phyloP scores from a whole-genome alignment of 2,797 vertebrate species.

The Neosilurus mollespiculum region DNA sequence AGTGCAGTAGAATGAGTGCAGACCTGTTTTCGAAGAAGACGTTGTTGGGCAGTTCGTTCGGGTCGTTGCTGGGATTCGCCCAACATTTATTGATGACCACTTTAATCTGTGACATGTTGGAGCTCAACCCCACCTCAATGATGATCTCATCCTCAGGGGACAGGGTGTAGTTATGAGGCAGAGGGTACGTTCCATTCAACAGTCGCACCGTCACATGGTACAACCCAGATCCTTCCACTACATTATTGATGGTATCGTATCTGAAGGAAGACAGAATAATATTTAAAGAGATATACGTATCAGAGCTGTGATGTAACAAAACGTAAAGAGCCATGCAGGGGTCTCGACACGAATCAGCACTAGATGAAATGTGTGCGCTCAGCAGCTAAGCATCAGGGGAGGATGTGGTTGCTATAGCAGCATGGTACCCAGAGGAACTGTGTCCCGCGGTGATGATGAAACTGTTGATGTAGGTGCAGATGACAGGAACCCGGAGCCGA shows the following conservation, averaged over 20 bases:
- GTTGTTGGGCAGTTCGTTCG: constrained; percentile 45
- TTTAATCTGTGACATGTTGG: constrained; percentile 74
- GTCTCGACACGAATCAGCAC: neutral
- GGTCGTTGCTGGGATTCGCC: constrained; percentile 78
- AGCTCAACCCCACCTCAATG: constrained; percentile 81
- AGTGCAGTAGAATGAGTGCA: neutral
- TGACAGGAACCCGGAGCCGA: constrained; percentile 73
- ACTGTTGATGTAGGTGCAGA: constrained; percentile 77
- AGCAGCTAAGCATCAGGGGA: constrained; percentile 6
- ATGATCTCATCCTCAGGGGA: constrained; percentile 76
- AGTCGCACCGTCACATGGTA: constrained; percentile 82
- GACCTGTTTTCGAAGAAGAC: constrained; percentile 84
- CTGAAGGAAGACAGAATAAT: constrained; percentile 63
- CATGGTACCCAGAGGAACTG: constrained; percentile 73
- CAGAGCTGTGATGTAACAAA: neutral
- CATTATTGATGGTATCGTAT: constrained; percentile 71
- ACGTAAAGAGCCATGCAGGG: neutral
- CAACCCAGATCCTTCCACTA: constrained; percentile 74
- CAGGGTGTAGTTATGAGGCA: constrained; percentile 80
- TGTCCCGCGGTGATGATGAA: constrained; percentile 78
- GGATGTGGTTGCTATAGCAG: constrained; percentile 41
- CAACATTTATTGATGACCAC: constrained; percentile 86
- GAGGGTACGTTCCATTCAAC: constrained; percentile 73
- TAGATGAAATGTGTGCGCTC: neutral
- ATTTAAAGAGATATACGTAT: neutral